These are phyloP conservation scores for Listronotus oregonensis DNA, from an alignment of 1,140 invertebrate genomes.

Conservation along the genomic window DNA sequence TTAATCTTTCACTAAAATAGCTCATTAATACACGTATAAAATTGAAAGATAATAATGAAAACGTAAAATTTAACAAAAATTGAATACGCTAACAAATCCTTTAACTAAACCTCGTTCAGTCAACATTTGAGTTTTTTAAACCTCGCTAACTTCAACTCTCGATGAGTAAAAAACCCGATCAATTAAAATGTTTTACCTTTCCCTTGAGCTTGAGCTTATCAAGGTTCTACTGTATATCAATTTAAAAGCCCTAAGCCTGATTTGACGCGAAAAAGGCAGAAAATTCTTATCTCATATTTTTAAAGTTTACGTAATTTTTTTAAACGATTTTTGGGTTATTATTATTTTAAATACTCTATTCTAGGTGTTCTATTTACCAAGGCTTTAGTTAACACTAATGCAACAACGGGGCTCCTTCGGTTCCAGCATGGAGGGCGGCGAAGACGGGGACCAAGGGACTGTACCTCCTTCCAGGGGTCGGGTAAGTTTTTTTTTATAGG, in stretches of 20 bases:
- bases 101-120: too few species aligned
- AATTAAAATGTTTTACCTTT: neutral
- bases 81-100: too few species aligned
- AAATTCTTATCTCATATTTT: neutral
- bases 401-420: constrained; percentile 43
- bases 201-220: too few species aligned
- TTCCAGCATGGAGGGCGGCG: constrained; percentile 42
- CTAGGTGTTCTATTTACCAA: constrained; percentile 27
- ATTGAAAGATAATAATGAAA: too few species aligned
- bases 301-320: neutral
- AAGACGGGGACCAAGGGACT: constrained; percentile 38
- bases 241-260: neutral
- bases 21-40: too few species aligned
- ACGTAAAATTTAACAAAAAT: too few species aligned
- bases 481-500: too few species aligned
- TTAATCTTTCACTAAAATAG: too few species aligned
- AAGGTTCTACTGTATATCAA: too few species aligned
- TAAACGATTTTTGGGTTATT: neutral
- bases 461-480: constrained; percentile 37
- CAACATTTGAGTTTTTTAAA: too few species aligned
- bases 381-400: constrained; percentile 47
- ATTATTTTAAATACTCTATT: neutral
- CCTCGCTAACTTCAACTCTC: too few species aligned
- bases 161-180: too few species aligned
- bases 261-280: neutral